These are phyloP conservation scores for Coptotermes formosanus DNA, from an alignment of 1,140 invertebrate genomes.

Conservation along the genomic window DNA sequence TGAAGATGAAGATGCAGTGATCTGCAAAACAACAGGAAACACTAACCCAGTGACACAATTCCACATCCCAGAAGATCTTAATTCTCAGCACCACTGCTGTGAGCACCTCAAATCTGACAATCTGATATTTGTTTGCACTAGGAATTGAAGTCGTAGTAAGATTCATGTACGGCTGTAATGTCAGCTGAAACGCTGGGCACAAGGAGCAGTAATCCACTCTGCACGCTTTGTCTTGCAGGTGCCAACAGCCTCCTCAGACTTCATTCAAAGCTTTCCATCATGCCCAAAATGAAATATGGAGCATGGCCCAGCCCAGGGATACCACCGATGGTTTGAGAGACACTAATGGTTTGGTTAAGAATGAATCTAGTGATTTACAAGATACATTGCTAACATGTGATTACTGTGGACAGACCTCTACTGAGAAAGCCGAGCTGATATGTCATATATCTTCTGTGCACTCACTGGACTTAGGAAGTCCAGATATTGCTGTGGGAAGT, in stretches of 20 bases:
- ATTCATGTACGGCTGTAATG: too few species aligned
- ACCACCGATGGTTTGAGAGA: not conserved
- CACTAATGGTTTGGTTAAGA: not conserved
- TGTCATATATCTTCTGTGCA: not conserved
- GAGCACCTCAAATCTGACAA: too few species aligned
- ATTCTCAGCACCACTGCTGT: too few species aligned
- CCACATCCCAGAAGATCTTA: too few species aligned
- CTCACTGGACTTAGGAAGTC: not conserved
- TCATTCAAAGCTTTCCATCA: conserved; percentile 19
- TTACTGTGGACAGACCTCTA: not conserved
- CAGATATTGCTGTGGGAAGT: not conserved
- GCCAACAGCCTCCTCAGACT: conserved; percentile 15
- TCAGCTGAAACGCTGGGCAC: not conserved
- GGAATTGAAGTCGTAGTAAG: too few species aligned
- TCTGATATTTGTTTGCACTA: too few species aligned
- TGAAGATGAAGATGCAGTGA: too few species aligned
- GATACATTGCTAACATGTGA: not conserved
- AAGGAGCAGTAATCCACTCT: conserved; percentile 22
- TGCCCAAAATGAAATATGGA: not conserved
- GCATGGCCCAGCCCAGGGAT: not conserved
- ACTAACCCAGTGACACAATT: too few species aligned
- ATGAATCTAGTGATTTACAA: not conserved
- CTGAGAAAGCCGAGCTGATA: not conserved
- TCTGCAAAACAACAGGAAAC: too few species aligned
- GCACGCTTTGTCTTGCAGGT: conserved; percentile 30